phyloP scores from a whole-genome alignment of 92 coral and sea anemone genomes.

The Epizoanthus illoricatus region DNA sequence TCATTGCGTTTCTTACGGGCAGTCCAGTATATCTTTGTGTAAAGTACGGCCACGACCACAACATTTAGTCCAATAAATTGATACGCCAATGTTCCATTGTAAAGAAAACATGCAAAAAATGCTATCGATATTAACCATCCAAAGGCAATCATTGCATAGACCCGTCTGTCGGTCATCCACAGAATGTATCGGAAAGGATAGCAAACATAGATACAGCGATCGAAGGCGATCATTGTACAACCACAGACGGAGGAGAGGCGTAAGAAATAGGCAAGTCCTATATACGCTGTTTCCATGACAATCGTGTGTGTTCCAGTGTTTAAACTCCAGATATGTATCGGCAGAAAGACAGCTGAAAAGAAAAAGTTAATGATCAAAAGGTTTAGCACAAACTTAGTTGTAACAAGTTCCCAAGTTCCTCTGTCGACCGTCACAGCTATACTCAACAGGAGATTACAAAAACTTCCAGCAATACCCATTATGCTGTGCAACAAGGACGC shows the following conservation, averaged over 20 bases:
- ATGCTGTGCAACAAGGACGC: background rate
- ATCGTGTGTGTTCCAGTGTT: background rate
- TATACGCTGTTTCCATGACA: background rate
- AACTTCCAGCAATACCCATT: background rate
- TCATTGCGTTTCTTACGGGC: too few relatives aligned
- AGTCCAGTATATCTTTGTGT: background rate
- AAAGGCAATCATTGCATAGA: background rate
- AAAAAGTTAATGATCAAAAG: background rate
- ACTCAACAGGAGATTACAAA: background rate
- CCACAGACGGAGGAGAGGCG: background rate
- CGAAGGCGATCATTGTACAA: background rate
- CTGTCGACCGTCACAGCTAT: background rate
- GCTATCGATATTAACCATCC: background rate
- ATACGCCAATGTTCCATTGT: background rate
- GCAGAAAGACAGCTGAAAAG: background rate
- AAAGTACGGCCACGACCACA: background rate
- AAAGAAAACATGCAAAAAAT: background rate
- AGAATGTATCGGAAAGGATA: constrained; percentile 16
- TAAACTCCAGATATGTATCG: background rate
- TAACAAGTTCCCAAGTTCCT: background rate
- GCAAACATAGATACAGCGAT: constrained; percentile 6
- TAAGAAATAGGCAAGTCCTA: background rate
- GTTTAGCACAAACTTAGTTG: background rate
- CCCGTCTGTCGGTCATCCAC: background rate
- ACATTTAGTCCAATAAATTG: background rate